A percentile compares a stretch with the other conserved stretches of the same genome.
Evolutionary conservation across 1,140 invertebrate genomes (phyloP).

Genomic region (Aphis gossypii): DNA sequence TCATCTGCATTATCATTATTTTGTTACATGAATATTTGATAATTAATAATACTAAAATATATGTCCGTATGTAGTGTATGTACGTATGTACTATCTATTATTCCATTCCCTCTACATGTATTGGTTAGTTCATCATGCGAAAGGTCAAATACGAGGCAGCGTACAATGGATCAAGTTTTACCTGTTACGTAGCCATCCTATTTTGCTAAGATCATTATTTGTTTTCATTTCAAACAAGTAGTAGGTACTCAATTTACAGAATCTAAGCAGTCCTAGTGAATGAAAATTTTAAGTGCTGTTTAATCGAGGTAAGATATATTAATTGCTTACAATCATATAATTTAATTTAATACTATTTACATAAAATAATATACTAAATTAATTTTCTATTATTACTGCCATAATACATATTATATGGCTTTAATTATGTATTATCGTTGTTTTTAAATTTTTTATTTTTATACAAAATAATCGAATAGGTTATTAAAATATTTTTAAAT

Average conservation of each 20-base stretch:
- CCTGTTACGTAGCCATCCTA: not conserved
- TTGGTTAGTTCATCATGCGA: not conserved
- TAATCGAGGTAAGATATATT: not conserved
- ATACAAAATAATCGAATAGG: not conserved
- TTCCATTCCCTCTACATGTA: not conserved
- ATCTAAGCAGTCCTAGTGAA: not conserved
- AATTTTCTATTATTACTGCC: not conserved
- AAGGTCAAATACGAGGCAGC: conserved; percentile 25
- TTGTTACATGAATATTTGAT: not conserved
- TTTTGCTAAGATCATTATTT: not conserved
- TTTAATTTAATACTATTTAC: not conserved
- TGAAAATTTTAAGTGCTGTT: not conserved
- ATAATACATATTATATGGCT: not conserved
- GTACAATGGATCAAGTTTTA: not conserved
- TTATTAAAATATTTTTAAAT: not conserved
- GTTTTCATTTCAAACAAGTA: conserved; percentile 29
- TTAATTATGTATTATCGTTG: not conserved
- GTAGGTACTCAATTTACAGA: not conserved
- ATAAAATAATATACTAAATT: not conserved
- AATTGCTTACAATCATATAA: not conserved
- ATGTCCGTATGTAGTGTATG: not conserved
- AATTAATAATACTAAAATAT: not conserved
- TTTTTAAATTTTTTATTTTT: not conserved
- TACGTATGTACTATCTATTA: not conserved
- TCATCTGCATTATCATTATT: not conserved